Base-by-base conservation (phyloP, 2,888 invertebrate species). In the Pseudolycoriella hygida region DNA sequence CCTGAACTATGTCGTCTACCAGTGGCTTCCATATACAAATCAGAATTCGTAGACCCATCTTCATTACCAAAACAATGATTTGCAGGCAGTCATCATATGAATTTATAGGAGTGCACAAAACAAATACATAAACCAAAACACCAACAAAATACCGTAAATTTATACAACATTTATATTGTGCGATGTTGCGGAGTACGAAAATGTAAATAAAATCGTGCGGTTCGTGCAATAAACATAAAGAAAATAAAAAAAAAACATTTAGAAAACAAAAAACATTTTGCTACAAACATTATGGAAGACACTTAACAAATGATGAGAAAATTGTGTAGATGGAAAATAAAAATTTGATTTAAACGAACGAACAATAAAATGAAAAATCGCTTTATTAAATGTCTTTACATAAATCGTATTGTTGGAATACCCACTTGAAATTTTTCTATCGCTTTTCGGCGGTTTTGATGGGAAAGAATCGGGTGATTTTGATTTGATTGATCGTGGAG, bases 1-100 rank as follows among this genome's bases (percentile, higher is more conserved):
- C 63, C 62, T 60, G 61, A 62, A 54, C 61, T 62, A 40, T 58
- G 59, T 52, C 62, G 57, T 46, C 62, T 60, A 55, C 62, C 63
- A 50, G 62, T 63, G 54, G 63, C 62, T 57, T 63, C 62, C 50
- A 59, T 56, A 57, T 61, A 62, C 50, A 60, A 57, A 56, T 62
- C 60, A 53, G 55, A 60, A 59, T 53, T 50, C 17, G 46, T 40
- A 41, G 47, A 46, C 31, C 45, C 46, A 42, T 43, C 47, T 48
- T 43, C 15, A 19, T 39, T 43, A 3, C 3, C 5, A n/a, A 17
- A 3, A 40, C 19, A 40, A 40, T 17, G 25, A 6, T 8, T 6
- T 25, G 2, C 17, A 17, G 12, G 18, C 17, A 40, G 18, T 3
- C 18, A 40, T 11, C 2, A 40, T 18, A 19, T 2, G 2, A 11